Evolutionary conservation across 37 sponge, comb jelly and placozoan species (phyloP), one percentile per base, ranked within the genome.

Genomic region (Petrosia ficiformis): DNA sequence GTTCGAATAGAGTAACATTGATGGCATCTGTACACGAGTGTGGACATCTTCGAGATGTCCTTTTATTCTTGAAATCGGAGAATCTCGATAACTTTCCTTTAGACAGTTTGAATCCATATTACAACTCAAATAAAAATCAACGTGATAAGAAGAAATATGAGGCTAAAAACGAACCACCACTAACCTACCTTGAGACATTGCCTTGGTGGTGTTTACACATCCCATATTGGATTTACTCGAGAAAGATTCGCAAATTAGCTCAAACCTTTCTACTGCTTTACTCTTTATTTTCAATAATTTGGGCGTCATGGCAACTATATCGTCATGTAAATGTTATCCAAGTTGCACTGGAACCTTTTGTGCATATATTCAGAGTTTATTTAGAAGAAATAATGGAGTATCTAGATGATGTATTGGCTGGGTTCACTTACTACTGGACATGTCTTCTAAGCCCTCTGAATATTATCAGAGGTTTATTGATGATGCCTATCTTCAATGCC

Each of bases 291-390:
- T 72, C 84, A 25, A 80, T 90, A 1, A 19, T 84, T 25, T 90
- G 92, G 92, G 95, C 95, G 14, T 42, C 78, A n/a, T 94, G 95
- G 95, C 95, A 94, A 70, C 84, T 94, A 2, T 90, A 94, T 43
- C 59, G 89, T 22, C 87, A 94, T 48, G 88, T 94, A 0, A 21
- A 90, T 42, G 37, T 94, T 57, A 94, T 94, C 21, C 85, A 81
- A 6, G 68, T 57, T 0, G 67, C 72, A 3, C 35, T 94, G 14
- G 68, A 80, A 42, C 95, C 95, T 21, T 35, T 87, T 11, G 78
- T 90, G 4, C 60, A 22, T 14, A 35, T 59, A 24, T 39, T 88
- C 22, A 82, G 75, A 61, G 44, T 35, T n/a, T 72, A 91, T 54
- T 38, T 91, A 5, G 61, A 82, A 6, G 44, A 65, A 28, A 63